Conservation (phyloP, 2,888 invertebrate species). For the Lomographa bimaculata region DNA sequence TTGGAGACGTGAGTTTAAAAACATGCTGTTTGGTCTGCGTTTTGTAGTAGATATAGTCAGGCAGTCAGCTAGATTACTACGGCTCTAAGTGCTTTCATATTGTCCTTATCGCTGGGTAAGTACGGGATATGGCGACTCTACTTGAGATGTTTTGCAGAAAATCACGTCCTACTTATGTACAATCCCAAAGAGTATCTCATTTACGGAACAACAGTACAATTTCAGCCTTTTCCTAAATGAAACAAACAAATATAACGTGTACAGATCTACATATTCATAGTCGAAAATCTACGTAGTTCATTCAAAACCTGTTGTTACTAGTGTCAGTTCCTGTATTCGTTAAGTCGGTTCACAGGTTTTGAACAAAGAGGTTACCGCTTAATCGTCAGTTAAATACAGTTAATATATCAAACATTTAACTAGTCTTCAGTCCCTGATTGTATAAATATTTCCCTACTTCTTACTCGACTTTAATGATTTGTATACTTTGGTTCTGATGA, state of each 20-base stretch:
- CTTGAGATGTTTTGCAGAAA: slow-evolving; percentile 39
- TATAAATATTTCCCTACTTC: slow-evolving; percentile 83
- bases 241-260: slow-evolving; percentile 50
- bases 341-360: slow-evolving; percentile 78
- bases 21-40: slow-evolving; percentile 20
- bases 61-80: slow-evolving; percentile 55
- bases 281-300: slow-evolving; percentile 75
- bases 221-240: slow-evolving; percentile 62
- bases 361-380: slow-evolving; percentile 77
- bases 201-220: slow-evolving; percentile 56
- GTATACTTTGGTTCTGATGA: slow-evolving; percentile 84
- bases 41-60: slow-evolving; percentile 43
- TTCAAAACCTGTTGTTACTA: slow-evolving; percentile 79
- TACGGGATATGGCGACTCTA: slow-evolving; percentile 47
- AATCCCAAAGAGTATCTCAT: slow-evolving; percentile 57
- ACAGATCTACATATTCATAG: slow-evolving; percentile 64
- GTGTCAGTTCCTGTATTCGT: slow-evolving; percentile 74
- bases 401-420: slow-evolving; percentile 83
- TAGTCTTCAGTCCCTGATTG: slow-evolving; percentile 83
- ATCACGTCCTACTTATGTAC: slow-evolving; percentile 58
- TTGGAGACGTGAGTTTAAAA: slow-evolving; percentile 48
- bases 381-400: slow-evolving; percentile 80
- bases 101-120: slow-evolving; percentile 31
- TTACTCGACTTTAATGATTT: slow-evolving; percentile 82
- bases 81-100: slow-evolving; percentile 43